Conservation (phyloP, 30 jellyfish, hydroid and myxozoan species). For the Pelagia noctiluca region DNA sequence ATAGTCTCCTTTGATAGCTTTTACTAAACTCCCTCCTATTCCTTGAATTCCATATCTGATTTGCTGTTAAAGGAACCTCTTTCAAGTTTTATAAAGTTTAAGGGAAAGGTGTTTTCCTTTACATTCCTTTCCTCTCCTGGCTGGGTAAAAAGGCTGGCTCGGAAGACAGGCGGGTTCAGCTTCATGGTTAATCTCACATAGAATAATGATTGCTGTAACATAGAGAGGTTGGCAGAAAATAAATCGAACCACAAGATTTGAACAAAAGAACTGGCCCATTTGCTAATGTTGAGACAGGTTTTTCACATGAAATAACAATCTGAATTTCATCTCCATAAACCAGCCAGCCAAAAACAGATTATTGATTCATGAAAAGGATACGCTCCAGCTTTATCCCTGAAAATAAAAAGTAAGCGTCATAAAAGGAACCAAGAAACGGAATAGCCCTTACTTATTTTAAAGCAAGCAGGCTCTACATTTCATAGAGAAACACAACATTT, state of each 20-base stretch:
- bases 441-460: background rate
- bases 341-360: background rate
- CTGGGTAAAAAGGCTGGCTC: background rate
- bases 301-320: background rate
- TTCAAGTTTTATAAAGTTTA: too few species aligned
- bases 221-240: background rate
- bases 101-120: too few species aligned
- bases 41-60: constrained; percentile 96
- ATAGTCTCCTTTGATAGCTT: constrained; percentile 88
- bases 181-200: background rate
- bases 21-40: constrained; percentile 89
- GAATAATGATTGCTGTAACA: background rate
- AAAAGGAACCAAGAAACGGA: background rate
- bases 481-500: too few species aligned
- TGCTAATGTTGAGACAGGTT: background rate
- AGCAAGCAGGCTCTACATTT: background rate
- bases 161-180: background rate
- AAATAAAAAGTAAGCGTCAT: background rate
- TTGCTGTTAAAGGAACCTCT: constrained; percentile 50
- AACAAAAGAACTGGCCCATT: background rate
- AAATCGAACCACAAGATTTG: too few species aligned
- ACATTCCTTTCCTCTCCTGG: too few species aligned
- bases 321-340: background rate
- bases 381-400: constrained; percentile 99
- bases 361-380: constrained; percentile 75